Base-by-base conservation (phyloP, 1,140 invertebrate species). In the Glomeris maerens region DNA sequence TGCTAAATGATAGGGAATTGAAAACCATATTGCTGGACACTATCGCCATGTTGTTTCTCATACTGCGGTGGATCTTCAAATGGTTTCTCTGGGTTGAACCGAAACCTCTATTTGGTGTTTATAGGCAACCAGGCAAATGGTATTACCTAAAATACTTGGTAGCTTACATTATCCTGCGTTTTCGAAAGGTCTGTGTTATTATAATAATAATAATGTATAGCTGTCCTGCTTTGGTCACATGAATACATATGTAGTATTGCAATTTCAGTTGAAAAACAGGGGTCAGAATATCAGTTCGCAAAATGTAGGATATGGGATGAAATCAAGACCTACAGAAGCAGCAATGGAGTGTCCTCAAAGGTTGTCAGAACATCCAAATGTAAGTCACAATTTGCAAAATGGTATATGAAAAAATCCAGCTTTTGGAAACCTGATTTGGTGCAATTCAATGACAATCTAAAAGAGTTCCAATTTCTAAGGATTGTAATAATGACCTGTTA, bases 141-240 rank as follows among this genome's bases (percentile, higher is more conserved):
- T 80, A 76, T 61, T 71, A 70, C 51, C 48, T 79, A 5, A 80
- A 80, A 65, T 77, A 77, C 63, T 59, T 64, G 0, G 44, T 72
- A 3, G 75, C 79, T 57, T 66, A 70, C 5, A 54, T 66, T 5
- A 42, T 79, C 1, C 66, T 78, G 52, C 72, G 71, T 56, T 64
- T 72, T 29, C 66, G 76, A 60, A 71, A 72, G 65, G 69, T 76
- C 17, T 27, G n/a, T 40, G 47, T 49, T 28, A 23, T 20, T 40
- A 14, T 21, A 22, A 0, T 13, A 22, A 36, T 2, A 14, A n/a
- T 20, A 49, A 26, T 13, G 23, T n/a, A 13, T 20, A 23, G 20
- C 7, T 28, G 20, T 49, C 2, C 13, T 20, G 17, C 5, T 3
- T 45, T 21, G 4, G 26, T 25, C 42, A 45, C n/a, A n/a, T n/a